phyloP scores from a whole-genome alignment of 2,797 vertebrate species.

The Sebastes trivittatus region DNA sequence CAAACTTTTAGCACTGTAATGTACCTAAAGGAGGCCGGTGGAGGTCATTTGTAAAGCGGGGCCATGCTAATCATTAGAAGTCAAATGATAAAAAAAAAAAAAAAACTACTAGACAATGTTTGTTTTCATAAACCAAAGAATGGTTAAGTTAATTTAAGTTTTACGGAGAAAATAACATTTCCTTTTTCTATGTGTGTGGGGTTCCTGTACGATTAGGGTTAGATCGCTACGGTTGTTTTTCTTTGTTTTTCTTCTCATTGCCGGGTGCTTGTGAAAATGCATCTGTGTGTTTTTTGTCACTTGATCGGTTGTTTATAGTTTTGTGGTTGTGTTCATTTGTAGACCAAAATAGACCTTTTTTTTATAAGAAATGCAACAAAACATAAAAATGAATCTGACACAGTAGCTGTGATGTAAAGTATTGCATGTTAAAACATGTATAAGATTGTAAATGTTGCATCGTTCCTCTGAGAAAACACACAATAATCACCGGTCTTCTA shows the following conservation, averaged over 20 bases:
- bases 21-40: constrained; percentile 28
- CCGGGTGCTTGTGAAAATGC: constrained; percentile 70
- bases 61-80: constrained; percentile 61
- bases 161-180: constrained; percentile 57
- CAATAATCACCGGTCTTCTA: constrained; percentile 53
- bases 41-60: constrained; percentile 47
- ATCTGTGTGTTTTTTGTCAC: constrained; percentile 62
- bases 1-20: constrained; percentile 24
- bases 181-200: constrained; percentile 54
- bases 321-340: constrained; percentile 75
- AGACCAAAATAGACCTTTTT: constrained; percentile 79
- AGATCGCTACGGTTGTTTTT: constrained; percentile 45
- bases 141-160: constrained; percentile 69
- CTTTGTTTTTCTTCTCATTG: constrained; percentile 55
- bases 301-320: constrained; percentile 70
- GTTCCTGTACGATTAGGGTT: constrained; percentile 48
- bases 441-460: constrained; percentile 73
- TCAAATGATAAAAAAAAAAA: constrained; percentile 34
- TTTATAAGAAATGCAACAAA: constrained; percentile 72
- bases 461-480: constrained; percentile 62
- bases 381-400: constrained; percentile 69
- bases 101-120: constrained; percentile 61
- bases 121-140: constrained; percentile 83
- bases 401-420: constrained; percentile 70
- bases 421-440: constrained; percentile 66